Percentiles rank a stretch among this genome's conserved stretches.
Conservation (phyloP, 2,888 invertebrate genomes). For the Torymus auratus region DNA sequence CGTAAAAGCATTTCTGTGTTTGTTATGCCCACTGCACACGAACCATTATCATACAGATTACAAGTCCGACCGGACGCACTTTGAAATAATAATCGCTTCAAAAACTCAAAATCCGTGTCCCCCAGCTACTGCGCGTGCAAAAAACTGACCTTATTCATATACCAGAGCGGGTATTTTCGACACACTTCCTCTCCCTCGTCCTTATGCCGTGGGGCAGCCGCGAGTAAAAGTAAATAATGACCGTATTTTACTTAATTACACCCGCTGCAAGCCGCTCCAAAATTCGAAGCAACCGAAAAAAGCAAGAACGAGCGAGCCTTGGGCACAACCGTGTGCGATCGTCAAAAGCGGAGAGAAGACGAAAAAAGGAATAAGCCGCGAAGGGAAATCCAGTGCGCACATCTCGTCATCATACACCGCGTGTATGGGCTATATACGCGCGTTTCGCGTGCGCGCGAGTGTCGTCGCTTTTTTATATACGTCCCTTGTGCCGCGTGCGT, state of each 20-base stretch:
- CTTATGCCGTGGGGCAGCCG: neutral
- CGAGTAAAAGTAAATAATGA: constrained; percentile 39
- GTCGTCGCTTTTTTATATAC: constrained; percentile 1
- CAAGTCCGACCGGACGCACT: too few relatives aligned
- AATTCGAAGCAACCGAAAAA: constrained; percentile 16
- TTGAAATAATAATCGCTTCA: neutral
- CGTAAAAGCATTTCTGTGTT: constrained; percentile 13
- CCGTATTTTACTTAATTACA: constrained; percentile 11
- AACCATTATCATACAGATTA: too few relatives aligned
- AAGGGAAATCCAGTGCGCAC: too few relatives aligned
- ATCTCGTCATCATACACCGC: too few relatives aligned
- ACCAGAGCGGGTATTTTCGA: neutral
- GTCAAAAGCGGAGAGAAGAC: neutral
- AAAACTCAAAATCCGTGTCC: constrained; percentile 5
- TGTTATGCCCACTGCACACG: neutral
- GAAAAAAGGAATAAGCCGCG: neutral
- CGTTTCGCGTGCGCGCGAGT: neutral
- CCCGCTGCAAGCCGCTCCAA: neutral
- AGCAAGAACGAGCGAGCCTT: neutral
- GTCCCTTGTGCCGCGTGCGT: constrained; percentile 40
- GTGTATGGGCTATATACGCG: too few relatives aligned
- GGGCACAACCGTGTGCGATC: neutral
- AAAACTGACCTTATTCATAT: constrained; percentile 28
- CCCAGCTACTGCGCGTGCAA: neutral
- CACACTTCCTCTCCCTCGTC: neutral